A percentile compares a stretch with the other conserved stretches of the same genome.
Conservation (phyloP, 2,888 invertebrate species). For the Cremastinae sp. region DNA sequence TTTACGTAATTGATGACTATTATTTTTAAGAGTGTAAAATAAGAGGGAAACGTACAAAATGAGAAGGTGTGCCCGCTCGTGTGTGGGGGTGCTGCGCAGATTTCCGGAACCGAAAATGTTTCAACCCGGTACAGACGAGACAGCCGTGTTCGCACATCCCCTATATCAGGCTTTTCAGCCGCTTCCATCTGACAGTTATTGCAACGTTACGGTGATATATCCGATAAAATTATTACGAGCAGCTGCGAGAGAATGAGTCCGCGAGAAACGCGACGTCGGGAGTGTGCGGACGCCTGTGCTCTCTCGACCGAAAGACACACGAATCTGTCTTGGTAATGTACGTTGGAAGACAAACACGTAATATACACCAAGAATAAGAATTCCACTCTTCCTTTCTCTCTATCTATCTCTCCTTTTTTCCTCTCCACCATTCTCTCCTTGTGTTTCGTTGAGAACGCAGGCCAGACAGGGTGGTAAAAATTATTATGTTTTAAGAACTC, state of each 20-base stretch:
- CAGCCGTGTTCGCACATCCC: slow-evolving; percentile 63
- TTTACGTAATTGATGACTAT: slow-evolving; percentile 38
- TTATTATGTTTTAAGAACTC: slow-evolving; percentile 54
- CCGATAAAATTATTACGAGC: slow-evolving; percentile 75
- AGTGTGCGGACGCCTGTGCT: slow-evolving; percentile 1
- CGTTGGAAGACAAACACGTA: slow-evolving; percentile 13
- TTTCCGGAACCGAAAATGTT: slow-evolving; percentile 67
- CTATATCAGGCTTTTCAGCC: slow-evolving; percentile 72
- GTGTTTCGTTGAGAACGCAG: slow-evolving; percentile 37
- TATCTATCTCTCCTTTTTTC: not conserved
- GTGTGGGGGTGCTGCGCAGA: slow-evolving; percentile 43
- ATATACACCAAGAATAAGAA: slow-evolving; percentile 20
- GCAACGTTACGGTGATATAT: slow-evolving; percentile 71
- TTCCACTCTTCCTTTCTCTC: slow-evolving; percentile 20
- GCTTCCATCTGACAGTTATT: slow-evolving; percentile 74
- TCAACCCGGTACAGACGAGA: slow-evolving; percentile 61
- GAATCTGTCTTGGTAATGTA: slow-evolving; percentile 6
- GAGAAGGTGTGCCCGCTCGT: not conserved
- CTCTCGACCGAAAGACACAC: slow-evolving; percentile 6
- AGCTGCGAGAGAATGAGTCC: slow-evolving; percentile 67
- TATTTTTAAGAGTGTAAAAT: slow-evolving; percentile 50
- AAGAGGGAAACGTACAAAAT: slow-evolving; percentile 13
- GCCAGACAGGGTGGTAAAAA: slow-evolving; percentile 48
- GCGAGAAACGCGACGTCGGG: slow-evolving; percentile 22
- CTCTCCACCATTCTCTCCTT: not conserved